phyloP scores from a whole-genome alignment of 1,140 invertebrate species.

The Trichonephila clavata region DNA sequence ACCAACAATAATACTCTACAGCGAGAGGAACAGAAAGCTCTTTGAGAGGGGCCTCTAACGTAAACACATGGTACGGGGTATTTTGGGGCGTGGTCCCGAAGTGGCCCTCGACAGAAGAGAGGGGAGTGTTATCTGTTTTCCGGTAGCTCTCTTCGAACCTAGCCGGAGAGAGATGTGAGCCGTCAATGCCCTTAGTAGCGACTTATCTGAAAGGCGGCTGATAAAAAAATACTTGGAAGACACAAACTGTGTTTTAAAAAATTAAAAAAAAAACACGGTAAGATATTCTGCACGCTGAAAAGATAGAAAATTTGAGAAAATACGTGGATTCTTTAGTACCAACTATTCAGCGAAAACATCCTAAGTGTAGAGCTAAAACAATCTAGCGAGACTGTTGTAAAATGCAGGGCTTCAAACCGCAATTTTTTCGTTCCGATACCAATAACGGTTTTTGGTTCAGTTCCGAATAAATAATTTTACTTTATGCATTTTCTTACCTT shows the following conservation, averaged over 20 bases:
- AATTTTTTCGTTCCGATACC: no score
- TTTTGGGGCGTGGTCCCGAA: conserved; percentile 25
- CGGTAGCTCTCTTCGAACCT: conserved; percentile 18
- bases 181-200: not conserved
- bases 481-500: no score
- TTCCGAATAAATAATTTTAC: no score
- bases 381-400: no score
- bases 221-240: not conserved
- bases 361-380: no score
- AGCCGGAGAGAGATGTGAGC: not conserved
- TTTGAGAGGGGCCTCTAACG: not conserved
- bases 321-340: not conserved
- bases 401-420: no score
- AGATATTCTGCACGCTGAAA: not conserved
- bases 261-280: not conserved
- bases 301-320: not conserved
- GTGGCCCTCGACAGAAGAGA: conserved; percentile 39
- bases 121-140: conserved; percentile 31
- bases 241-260: not conserved
- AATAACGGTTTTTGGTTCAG: no score
- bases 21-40: not conserved
- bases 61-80: conserved; percentile 1
- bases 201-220: conserved; percentile 13
- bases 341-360: not conserved
- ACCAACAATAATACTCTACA: conserved; percentile 31